Percentiles rank a stretch among this genome's conserved stretches.
phyloP scores from a whole-genome alignment of 1,140 invertebrate genomes.

The Aethina tumida region DNA sequence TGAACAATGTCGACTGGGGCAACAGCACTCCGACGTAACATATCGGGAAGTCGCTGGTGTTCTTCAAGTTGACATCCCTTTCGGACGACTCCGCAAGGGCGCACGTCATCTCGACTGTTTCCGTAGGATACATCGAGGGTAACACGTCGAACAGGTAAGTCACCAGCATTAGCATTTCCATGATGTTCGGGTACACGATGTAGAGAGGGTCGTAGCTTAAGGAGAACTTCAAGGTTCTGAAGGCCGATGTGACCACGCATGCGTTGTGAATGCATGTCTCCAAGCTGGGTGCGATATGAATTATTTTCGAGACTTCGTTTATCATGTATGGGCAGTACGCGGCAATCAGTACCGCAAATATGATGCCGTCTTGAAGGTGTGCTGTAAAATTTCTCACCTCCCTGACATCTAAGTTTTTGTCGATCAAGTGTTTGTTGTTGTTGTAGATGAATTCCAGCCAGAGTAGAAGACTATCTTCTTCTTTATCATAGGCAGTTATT shows the following conservation, averaged over 20 bases:
- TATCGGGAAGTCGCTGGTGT: conserved; percentile 11
- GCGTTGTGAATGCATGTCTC: conserved; percentile 35
- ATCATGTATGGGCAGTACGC: conserved; percentile 33
- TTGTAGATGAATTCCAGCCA: conserved; percentile 4
- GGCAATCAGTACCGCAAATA: conserved; percentile 29
- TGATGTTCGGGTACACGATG: conserved; percentile 29
- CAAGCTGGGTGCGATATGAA: conserved; percentile 18
- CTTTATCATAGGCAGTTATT: neutral
- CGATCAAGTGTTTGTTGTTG: conserved; percentile 1
- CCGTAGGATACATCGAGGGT: conserved; percentile 23
- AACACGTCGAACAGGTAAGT: conserved; percentile 32
- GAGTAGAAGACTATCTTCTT: conserved; percentile 2
- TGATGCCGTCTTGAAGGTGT: conserved; percentile 30
- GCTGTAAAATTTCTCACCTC: conserved; percentile 24
- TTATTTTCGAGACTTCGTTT: conserved; percentile 27
- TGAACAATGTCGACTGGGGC: conserved; percentile 21
- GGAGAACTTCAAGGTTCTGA: conserved; percentile 32
- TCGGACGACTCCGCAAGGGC: conserved; percentile 7
- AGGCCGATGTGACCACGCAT: conserved; percentile 27
- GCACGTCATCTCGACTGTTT: conserved; percentile 18
- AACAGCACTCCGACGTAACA: conserved; percentile 14
- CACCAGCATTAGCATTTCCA: conserved; percentile 35
- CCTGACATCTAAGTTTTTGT: conserved; percentile 11
- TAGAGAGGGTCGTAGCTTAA: conserved; percentile 30
- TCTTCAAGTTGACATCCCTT: conserved; percentile 8